Percentiles rank a stretch among this genome's conserved stretches.
phyloP scores from a whole-genome alignment of 2,888 invertebrate genomes.

The Cephalotes varians region DNA sequence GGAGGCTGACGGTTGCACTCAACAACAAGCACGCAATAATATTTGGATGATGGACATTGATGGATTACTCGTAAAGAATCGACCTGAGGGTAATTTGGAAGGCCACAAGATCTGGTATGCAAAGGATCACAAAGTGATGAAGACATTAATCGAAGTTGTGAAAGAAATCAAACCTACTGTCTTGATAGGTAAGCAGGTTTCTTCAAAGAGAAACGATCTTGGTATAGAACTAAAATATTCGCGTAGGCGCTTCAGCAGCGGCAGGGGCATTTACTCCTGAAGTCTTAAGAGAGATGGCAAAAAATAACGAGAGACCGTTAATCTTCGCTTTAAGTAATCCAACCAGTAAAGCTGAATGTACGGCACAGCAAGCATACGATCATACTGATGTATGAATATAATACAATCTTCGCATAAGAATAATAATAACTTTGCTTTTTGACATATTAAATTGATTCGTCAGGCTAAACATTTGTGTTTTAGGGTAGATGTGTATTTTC shows the following conservation, averaged over 20 bases:
- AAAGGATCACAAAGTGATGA: conserved; percentile 92
- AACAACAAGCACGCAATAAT: conserved; percentile 92
- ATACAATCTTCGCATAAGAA: background rate
- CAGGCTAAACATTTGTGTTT: background rate
- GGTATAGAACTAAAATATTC: conserved; percentile 65
- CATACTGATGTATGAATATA: conserved; percentile 91
- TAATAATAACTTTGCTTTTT: background rate
- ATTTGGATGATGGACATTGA: conserved; percentile 99
- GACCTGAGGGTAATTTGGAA: conserved; percentile 89
- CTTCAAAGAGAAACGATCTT: conserved; percentile 45
- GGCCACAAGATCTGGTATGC: conserved; percentile 91
- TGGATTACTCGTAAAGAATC: conserved; percentile 93
- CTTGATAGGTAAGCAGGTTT: conserved; percentile 90
- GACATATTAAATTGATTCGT: background rate
- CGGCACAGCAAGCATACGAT: conserved; percentile 97
- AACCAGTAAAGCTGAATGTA: conserved; percentile 99
- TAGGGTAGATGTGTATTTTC: conserved; percentile 98
- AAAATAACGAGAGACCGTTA: conserved; percentile 94
- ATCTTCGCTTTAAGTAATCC: conserved; percentile 99
- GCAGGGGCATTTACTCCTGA: conserved; percentile 96
- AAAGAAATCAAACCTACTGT: conserved; percentile 94
- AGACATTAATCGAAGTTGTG: conserved; percentile 92
- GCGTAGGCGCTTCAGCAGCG: conserved; percentile 95
- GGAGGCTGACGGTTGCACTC: conserved; percentile 89
- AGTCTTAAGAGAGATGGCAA: conserved; percentile 94